Evolutionary conservation across 1,140 invertebrate species (phyloP), one percentile per base, ranked within the genome.

Genomic region (Anastrepha obliqua): DNA sequence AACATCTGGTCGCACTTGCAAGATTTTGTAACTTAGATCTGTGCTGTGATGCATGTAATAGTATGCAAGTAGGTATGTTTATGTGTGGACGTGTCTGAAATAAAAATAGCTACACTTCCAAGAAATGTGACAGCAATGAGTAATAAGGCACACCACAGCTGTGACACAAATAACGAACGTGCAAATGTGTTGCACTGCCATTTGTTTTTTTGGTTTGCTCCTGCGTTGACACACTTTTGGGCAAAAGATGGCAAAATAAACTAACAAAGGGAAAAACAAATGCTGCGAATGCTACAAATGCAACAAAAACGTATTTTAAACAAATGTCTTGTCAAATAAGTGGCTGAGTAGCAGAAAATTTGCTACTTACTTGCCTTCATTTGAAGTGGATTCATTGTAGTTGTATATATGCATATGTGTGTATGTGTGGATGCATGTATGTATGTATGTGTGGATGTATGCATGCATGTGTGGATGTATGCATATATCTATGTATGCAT

Each of bases 101-200:
- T 81, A 81, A 81, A 81, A 81, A 81, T 81, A 29, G 74, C 74
- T 55, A 20, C n/a, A 81, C 74, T 81, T 58, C 20, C 74, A 55
- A 29, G 74, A 81, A 81, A 81, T 81, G 74, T 81, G 74, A 81
- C 74, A 81, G 74, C 74, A 81, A 81, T 81, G 74, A 81, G 74
- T 81, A 81, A 81, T 81, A 81, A 81, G 74, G 74, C 44, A 81
- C 74, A 58, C 74, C 74, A 58, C 74, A 81, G 74, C 74, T 81
- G 74, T 81, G 74, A 81, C 74, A 58, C 74, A 55, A 81, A 81
- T 81, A 81, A 29, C 47, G 44, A 81, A 55, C 47, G 74, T 81
- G 74, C 74, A 51, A 55, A 55, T 81, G 47, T 81, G 74, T 58
- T 81, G 74, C 20, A 13, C 42, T 55, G 11, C 39, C 13, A 17